phyloP scores from a whole-genome alignment of 1,140 invertebrate species.

The Saccostrea cuccullata region DNA sequence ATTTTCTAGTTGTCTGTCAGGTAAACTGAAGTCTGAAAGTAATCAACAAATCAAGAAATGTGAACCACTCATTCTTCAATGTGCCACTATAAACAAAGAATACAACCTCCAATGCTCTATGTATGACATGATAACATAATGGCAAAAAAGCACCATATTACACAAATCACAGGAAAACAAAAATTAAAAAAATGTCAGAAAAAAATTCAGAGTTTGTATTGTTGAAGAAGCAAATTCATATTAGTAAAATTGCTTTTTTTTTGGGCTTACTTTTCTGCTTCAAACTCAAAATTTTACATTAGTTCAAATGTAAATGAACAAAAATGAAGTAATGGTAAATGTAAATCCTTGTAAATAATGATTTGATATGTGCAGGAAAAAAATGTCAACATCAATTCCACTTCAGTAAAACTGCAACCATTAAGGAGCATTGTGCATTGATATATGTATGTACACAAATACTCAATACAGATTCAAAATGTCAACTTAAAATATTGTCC shows the following conservation, averaged over 20 bases:
- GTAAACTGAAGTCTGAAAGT: too few relatives aligned
- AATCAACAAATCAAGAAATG: too few relatives aligned
- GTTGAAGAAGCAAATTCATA: neutral
- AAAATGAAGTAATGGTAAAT: neutral
- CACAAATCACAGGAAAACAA: neutral
- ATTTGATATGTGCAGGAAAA: neutral
- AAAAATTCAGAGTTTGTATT: neutral
- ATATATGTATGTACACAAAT: neutral
- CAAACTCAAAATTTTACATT: neutral
- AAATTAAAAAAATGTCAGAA: neutral
- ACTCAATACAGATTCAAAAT: neutral
- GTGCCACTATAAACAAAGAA: too few relatives aligned
- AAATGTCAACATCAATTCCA: neutral
- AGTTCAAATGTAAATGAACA: neutral
- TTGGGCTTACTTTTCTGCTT: neutral
- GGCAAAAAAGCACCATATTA: neutral
- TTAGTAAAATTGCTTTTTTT: neutral
- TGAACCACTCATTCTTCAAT: too few relatives aligned
- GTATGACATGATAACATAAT: neutral
- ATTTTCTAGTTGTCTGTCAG: too few relatives aligned
- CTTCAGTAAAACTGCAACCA: constrained; percentile 73
- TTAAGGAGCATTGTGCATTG: neutral
- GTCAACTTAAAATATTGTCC: neutral
- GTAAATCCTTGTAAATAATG: neutral
- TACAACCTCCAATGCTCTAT: too few relatives aligned